phyloP scores from a whole-genome alignment of 2,113 vertebrate species.

The Lynx canadensis region DNA sequence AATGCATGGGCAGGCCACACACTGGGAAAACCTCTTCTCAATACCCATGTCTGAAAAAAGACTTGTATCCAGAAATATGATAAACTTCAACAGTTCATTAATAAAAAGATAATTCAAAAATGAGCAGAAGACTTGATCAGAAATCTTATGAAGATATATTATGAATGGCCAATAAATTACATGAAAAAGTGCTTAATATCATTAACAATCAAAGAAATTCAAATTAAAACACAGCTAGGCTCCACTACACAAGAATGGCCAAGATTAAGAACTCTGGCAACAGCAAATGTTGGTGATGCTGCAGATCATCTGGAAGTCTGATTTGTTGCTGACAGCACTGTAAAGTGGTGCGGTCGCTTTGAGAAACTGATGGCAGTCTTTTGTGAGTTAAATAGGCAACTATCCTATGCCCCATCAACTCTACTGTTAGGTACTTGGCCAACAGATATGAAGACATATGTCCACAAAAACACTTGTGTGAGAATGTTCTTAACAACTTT shows the following conservation, averaged over 20 bases:
- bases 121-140: background rate
- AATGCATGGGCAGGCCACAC: background rate
- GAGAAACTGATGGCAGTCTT: background rate
- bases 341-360: background rate
- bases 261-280: background rate
- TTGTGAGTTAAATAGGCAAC: background rate
- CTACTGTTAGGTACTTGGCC: background rate
- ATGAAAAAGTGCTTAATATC: background rate
- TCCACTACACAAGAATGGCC: background rate
- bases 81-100: background rate
- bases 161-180: background rate
- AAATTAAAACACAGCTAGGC: background rate
- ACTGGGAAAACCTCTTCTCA: background rate
- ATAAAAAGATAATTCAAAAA: background rate
- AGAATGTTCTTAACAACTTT: background rate
- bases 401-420: background rate
- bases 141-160: background rate
- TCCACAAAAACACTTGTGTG: background rate
- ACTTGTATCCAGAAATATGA: background rate
- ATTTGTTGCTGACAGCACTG: background rate
- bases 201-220: background rate
- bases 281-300: background rate
- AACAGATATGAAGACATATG: background rate
- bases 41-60: background rate
- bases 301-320: background rate